phyloP scores from a whole-genome alignment of 2,888 invertebrate genomes.

The Lepidonotus clava region DNA sequence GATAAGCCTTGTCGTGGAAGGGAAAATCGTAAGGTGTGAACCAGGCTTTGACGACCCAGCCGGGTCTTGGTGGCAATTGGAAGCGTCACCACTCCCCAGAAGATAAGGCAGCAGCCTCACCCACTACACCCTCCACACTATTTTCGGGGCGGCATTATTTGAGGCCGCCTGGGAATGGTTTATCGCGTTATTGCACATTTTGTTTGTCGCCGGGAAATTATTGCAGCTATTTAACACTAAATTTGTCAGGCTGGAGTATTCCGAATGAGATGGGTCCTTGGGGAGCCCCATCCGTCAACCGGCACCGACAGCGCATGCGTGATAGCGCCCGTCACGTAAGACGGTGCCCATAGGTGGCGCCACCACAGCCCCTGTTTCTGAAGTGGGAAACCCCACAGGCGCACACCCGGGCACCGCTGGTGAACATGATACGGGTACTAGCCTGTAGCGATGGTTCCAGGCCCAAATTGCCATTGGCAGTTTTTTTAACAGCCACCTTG shows the following conservation, averaged over 20 bases:
- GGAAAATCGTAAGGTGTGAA: too few species aligned
- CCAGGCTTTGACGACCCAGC: too few species aligned
- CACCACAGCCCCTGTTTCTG: conserved; percentile 42
- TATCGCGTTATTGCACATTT: conserved; percentile 58
- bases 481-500: not conserved
- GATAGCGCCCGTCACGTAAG: conserved; percentile 51
- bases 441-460: not conserved
- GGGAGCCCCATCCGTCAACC: conserved; percentile 16
- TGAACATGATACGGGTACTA: not conserved
- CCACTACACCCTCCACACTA: too few species aligned
- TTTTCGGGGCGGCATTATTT: conserved; percentile 22
- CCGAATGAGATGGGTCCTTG: conserved; percentile 50
- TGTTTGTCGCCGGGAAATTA: conserved; percentile 56
- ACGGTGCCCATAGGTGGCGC: conserved; percentile 14
- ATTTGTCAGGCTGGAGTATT: conserved; percentile 57
- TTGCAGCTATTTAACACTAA: conserved; percentile 58
- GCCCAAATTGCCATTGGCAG: not conserved
- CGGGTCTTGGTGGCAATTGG: not conserved
- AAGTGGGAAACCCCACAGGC: conserved; percentile 18
- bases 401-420: not conserved
- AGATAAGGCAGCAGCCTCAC: too few species aligned
- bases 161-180: conserved; percentile 47
- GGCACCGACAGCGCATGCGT: not conserved
- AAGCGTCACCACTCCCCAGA: not conserved
- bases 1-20: too few species aligned